Base-by-base conservation (phyloP, 2,113 vertebrate species). In the Pangasianodon gigas region DNA sequence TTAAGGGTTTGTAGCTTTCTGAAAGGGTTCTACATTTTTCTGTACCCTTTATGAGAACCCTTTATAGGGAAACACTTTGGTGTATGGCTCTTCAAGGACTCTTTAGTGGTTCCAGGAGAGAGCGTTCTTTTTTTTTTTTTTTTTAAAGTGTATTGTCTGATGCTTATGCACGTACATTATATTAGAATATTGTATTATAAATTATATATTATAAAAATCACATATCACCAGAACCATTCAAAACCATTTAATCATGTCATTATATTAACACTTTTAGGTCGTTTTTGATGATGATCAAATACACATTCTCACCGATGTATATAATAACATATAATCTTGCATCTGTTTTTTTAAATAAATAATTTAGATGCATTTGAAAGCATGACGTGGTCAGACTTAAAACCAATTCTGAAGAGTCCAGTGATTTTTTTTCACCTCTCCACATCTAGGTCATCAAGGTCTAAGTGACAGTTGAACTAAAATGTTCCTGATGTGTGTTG, bases 401-500 rank as follows among this genome's bases (percentile, higher is more conserved):
- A 87, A 74, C 32, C 58, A 29, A 41, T 52, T 41, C 19, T 84
- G 16, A 83, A 52, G 41, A 48, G 54, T 62, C 41, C 37, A 46
- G 7, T 21, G 4, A n/a, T 18, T 26, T 32, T 62, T 32, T 21
- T 62, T 86, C 11, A 32, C 44, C n/a, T 85, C 62, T 88, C 5
- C 29, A 79, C 44, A 54, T 69, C 71, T 86, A 86, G 58, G 46
- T 89, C 84, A 54, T 86, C 84, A 86, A 56, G 84, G 89, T 89
- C 56, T 85, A 79, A 89, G 48, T 86, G 89, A 86, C 84, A 69
- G 89, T 80, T 89, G 90, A 92, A 88, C 80, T 92, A 90, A 89
- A 89, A 90, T 89, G 88, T 84, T 87, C 83, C 60, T 82, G 75
- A 74, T 46, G 90, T 85, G 44, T 32, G 74, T 51, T 89, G 52